A percentile compares a stretch with the other conserved stretches of the same genome.
phyloP scores from a whole-genome alignment of 2,888 invertebrate genomes.

The Himalopsyche tibetana region DNA sequence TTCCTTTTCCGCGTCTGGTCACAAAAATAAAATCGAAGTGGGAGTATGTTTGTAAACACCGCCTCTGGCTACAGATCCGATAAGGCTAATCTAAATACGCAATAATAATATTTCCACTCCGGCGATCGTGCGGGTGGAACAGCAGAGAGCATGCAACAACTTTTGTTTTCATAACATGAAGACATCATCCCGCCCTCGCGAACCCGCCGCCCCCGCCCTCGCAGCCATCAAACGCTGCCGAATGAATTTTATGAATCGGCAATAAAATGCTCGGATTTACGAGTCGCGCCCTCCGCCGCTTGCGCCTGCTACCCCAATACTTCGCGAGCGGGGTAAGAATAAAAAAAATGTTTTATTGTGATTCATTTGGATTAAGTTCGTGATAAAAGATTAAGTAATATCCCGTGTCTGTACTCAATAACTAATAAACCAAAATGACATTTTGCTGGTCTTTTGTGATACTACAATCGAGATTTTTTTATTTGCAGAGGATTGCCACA shows the following conservation, averaged over 20 bases:
- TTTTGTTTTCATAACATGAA: constrained; percentile 55
- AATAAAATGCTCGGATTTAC: constrained; percentile 65
- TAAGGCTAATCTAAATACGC: constrained; percentile 40
- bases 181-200: constrained; percentile 53
- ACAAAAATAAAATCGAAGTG: neutral
- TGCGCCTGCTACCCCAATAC: constrained; percentile 46
- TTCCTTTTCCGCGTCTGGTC: neutral
- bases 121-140: constrained; percentile 22
- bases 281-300: constrained; percentile 61
- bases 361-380: constrained; percentile 27
- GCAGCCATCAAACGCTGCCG: constrained; percentile 44
- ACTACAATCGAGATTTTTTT: no score
- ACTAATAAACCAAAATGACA: no score
- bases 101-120: constrained; percentile 34
- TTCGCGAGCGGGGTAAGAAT: constrained; percentile 9
- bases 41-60: constrained; percentile 27
- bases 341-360: constrained; percentile 25
- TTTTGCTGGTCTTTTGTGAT: no score
- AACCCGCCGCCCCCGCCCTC: constrained; percentile 2
- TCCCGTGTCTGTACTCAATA: no score
- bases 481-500: no score
- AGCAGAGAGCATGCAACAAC: constrained; percentile 25
- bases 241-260: constrained; percentile 66
- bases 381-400: neutral
- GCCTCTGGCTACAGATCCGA: constrained; percentile 1